Percentiles rank a stretch among this genome's conserved stretches.
Evolutionary conservation across 2,888 invertebrate species (phyloP).

Genomic region (Orthosia gracilis): DNA sequence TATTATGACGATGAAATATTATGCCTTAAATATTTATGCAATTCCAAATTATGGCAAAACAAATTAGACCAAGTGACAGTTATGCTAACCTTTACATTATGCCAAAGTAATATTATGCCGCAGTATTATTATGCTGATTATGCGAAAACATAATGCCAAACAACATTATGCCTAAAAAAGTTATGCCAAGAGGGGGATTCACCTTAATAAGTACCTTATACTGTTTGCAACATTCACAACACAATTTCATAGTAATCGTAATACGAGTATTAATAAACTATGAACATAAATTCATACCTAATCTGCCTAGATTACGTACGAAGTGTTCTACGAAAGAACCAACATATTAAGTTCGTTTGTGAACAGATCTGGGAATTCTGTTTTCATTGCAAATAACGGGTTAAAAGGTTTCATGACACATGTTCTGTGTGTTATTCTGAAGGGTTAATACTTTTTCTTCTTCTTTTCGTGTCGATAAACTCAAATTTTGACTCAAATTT

Average conservation of each 20-base stretch:
- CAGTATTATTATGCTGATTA: too few species aligned
- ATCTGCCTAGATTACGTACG: background rate
- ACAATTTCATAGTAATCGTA: constrained; percentile 25
- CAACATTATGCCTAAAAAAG: too few species aligned
- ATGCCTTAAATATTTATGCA: too few species aligned
- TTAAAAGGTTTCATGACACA: background rate
- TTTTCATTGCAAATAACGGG: background rate
- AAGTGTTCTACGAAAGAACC: constrained; percentile 13
- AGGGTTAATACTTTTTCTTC: background rate
- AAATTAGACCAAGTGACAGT: too few species aligned
- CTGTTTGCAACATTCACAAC: background rate
- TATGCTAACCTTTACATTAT: too few species aligned
- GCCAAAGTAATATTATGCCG: too few species aligned
- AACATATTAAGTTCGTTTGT: background rate
- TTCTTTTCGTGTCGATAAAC: too few species aligned
- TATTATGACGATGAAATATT: too few species aligned
- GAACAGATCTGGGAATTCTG: background rate
- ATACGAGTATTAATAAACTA: constrained; percentile 14
- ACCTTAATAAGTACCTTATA: background rate
- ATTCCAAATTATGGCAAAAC: too few species aligned
- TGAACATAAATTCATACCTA: background rate
- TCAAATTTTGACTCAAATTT: too few species aligned
- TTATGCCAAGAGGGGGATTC: too few species aligned
- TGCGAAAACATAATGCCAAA: too few species aligned
- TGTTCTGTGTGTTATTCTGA: background rate